Conservation (phyloP, 1,140 invertebrate genomes). For the Uloborus diversus region DNA sequence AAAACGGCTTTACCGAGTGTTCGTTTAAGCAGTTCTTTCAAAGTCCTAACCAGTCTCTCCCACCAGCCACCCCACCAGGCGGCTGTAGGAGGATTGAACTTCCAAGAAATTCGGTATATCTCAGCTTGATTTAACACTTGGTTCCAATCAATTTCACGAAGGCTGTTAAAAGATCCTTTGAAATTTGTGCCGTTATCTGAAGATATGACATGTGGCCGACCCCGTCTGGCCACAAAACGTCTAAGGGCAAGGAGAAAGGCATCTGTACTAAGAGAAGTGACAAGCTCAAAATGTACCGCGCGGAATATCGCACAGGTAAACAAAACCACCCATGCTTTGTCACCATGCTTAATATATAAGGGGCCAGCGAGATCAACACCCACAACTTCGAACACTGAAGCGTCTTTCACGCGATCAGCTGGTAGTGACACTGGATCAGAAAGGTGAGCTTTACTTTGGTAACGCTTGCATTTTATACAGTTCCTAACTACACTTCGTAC, state of each 20-base stretch:
- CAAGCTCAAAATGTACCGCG: constrained; percentile 62
- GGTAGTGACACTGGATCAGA: constrained; percentile 55
- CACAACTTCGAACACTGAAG: constrained; percentile 60
- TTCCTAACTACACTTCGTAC: not conserved
- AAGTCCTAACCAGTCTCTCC: constrained; percentile 7
- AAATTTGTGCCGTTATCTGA: constrained; percentile 66
- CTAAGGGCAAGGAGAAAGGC: constrained; percentile 63
- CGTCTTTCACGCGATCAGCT: constrained; percentile 59
- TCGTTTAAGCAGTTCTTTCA: constrained; percentile 6
- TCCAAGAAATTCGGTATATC: not conserved
- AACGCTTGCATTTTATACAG: not conserved
- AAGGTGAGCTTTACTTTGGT: not conserved
- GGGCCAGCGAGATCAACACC: constrained; percentile 64
- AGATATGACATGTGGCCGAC: constrained; percentile 60
- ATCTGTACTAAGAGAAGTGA: constrained; percentile 61
- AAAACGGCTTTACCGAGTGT: not conserved
- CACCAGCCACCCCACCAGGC: constrained; percentile 14
- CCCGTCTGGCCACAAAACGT: constrained; percentile 64
- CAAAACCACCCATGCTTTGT: constrained; percentile 13
- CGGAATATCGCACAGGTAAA: constrained; percentile 9
- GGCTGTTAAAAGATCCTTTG: constrained; percentile 55
- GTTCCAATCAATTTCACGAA: not conserved
- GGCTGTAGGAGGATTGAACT: constrained; percentile 1
- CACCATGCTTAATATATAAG: constrained; percentile 59
- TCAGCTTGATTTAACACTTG: not conserved